Conservation (phyloP, 2,797 vertebrate genomes). For the Merluccius polli region DNA sequence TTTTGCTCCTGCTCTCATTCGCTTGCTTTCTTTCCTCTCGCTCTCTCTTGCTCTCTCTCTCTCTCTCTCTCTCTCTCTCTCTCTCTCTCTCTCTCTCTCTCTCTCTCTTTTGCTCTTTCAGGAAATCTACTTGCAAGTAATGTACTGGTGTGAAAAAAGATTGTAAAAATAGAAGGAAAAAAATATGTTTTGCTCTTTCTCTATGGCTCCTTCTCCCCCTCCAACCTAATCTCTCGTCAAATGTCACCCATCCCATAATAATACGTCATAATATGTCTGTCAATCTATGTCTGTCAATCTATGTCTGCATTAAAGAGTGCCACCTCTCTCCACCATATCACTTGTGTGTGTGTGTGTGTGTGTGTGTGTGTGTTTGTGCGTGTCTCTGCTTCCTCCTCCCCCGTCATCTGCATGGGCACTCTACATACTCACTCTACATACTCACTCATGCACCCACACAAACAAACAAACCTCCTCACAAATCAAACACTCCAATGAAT, state of each 20-base stretch:
- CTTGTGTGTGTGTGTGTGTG: too few relatives aligned
- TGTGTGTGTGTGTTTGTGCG: too few relatives aligned
- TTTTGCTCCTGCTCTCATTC: neutral
- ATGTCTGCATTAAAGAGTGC: too few relatives aligned
- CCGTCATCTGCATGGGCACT: too few relatives aligned
- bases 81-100: neutral
- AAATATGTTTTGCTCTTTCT: slow-evolving; percentile 27
- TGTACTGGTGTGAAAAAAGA: too few relatives aligned
- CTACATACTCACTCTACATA: slow-evolving; percentile 14
- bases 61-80: neutral
- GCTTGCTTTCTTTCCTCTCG: slow-evolving; percentile 24
- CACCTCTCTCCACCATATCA: too few relatives aligned
- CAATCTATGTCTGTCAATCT: too few relatives aligned
- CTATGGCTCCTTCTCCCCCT: neutral
- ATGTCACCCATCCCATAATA: too few relatives aligned
- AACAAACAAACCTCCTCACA: slow-evolving; percentile 4
- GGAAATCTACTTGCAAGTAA: too few relatives aligned
- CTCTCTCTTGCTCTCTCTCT: slow-evolving; percentile 24
- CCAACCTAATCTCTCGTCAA: too few relatives aligned
- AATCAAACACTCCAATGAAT: slow-evolving; percentile 38
- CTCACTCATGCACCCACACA: slow-evolving; percentile 25
- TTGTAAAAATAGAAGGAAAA: too few relatives aligned
- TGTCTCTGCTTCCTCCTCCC: neutral
- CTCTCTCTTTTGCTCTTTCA: neutral
- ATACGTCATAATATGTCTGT: too few relatives aligned